phyloP scores from a whole-genome alignment of 2,888 invertebrate genomes.

The Andrena fulva region DNA sequence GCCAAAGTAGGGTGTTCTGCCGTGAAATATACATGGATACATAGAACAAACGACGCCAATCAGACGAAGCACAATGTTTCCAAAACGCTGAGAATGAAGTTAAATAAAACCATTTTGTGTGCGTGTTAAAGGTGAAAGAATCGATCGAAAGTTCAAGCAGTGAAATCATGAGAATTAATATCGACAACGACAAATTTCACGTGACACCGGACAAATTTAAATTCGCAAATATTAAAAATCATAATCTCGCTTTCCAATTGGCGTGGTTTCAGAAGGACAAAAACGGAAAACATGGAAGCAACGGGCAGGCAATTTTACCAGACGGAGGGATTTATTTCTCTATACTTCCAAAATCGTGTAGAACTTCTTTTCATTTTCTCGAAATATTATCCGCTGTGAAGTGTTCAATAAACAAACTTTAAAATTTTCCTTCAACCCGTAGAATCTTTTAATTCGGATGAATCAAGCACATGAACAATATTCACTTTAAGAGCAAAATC shows the following conservation, averaged over 20 bases:
- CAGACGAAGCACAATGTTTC: conserved; percentile 20
- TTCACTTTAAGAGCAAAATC: not conserved
- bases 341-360: not conserved
- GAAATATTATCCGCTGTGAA: not conserved
- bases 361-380: not conserved
- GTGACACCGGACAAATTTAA: not conserved
- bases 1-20: conserved; percentile 47
- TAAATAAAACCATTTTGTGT: too few relatives aligned
- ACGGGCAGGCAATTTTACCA: conserved; percentile 54
- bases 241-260: conserved; percentile 37
- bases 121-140: not conserved
- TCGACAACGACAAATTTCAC: not conserved
- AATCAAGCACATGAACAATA: not conserved
- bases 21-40: conserved; percentile 38
- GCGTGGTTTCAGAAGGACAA: conserved; percentile 51
- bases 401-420: not conserved
- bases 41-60: conserved; percentile 54
- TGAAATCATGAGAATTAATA: conserved; percentile 10
- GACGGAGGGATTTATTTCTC: conserved; percentile 43
- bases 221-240: not conserved
- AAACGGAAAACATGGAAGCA: conserved; percentile 57
- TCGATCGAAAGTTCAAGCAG: not conserved
- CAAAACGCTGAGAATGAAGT: not conserved
- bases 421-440: not conserved
- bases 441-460: not conserved